Evolutionary conservation across 2,888 invertebrate genomes (phyloP).

Genomic region (Rhagonycha lutea): DNA sequence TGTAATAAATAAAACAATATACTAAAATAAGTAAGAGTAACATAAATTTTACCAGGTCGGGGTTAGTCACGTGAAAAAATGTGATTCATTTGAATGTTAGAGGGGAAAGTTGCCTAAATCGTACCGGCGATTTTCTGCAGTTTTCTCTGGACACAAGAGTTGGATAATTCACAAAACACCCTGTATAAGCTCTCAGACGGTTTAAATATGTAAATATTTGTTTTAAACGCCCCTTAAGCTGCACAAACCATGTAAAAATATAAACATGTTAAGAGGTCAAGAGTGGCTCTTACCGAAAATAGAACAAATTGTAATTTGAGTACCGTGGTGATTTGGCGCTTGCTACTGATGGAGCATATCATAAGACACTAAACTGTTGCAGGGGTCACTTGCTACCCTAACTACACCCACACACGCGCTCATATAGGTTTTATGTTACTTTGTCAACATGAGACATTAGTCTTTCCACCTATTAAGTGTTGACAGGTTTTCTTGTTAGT

Average conservation of each 20-base stretch:
- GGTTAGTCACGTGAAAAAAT: too few species aligned
- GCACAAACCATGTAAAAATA: neutral
- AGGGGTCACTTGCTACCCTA: constrained; percentile 51
- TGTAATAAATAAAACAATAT: too few species aligned
- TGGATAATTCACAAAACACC: too few species aligned
- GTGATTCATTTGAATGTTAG: too few species aligned
- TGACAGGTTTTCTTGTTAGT: constrained; percentile 49
- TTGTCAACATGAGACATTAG: constrained; percentile 50
- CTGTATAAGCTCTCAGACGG: neutral
- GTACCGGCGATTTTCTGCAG: too few species aligned
- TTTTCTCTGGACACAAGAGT: too few species aligned
- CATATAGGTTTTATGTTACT: constrained; percentile 48
- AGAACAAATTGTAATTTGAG: constrained; percentile 16
- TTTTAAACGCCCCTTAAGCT: neutral
- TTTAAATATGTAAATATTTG: neutral
- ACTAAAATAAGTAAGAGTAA: too few species aligned
- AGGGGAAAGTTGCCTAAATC: too few species aligned
- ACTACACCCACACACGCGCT: constrained; percentile 38
- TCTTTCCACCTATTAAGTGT: constrained; percentile 49
- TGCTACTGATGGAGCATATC: constrained; percentile 38
- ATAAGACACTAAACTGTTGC: constrained; percentile 38
- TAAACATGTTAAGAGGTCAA: neutral
- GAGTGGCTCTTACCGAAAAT: neutral
- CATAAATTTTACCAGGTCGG: too few species aligned
- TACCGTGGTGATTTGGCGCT: constrained; percentile 25